Evolutionary conservation across 2,797 vertebrate species (phyloP).

Genomic region (Paedocypris micromegethes): DNA sequence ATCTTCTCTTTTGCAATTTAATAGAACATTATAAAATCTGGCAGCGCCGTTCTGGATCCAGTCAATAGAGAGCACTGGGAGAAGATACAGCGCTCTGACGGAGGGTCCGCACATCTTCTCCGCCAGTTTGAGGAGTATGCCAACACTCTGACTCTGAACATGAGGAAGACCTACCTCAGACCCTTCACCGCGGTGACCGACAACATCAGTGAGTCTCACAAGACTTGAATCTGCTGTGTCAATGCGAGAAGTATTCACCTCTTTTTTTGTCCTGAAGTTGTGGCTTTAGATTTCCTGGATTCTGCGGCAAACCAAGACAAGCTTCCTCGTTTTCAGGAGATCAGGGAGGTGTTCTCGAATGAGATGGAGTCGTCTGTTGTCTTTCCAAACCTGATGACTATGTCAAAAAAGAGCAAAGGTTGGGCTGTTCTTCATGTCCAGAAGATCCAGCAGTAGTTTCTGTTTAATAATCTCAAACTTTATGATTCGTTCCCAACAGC

Average conservation of each 20-base stretch:
- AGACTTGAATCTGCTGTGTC: no score
- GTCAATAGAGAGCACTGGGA: slow-evolving; percentile 75
- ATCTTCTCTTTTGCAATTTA: neutral
- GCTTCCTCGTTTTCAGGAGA: slow-evolving; percentile 67
- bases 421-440: slow-evolving; percentile 13
- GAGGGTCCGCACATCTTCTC: slow-evolving; percentile 69
- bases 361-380: slow-evolving; percentile 72
- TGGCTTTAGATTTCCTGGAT: slow-evolving; percentile 77
- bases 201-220: slow-evolving; percentile 76
- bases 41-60: slow-evolving; percentile 73
- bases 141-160: slow-evolving; percentile 71
- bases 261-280: slow-evolving; percentile 61
- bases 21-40: slow-evolving; percentile 73
- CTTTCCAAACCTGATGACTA: slow-evolving; percentile 72
- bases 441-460: no score
- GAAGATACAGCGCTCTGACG: slow-evolving; percentile 75
- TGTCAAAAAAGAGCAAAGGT: slow-evolving; percentile 65
- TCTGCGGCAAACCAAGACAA: slow-evolving; percentile 71
- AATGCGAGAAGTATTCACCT: no score
- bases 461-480: no score
- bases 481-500: slow-evolving; percentile 51
- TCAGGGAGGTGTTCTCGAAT: slow-evolving; percentile 65
- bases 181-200: slow-evolving; percentile 75
- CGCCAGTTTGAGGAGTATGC: slow-evolving; percentile 74
- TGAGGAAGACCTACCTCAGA: slow-evolving; percentile 76